These are phyloP conservation scores for Ernsta delagoae DNA, from an alignment of 2,888 invertebrate species.

Conservation along the genomic window DNA sequence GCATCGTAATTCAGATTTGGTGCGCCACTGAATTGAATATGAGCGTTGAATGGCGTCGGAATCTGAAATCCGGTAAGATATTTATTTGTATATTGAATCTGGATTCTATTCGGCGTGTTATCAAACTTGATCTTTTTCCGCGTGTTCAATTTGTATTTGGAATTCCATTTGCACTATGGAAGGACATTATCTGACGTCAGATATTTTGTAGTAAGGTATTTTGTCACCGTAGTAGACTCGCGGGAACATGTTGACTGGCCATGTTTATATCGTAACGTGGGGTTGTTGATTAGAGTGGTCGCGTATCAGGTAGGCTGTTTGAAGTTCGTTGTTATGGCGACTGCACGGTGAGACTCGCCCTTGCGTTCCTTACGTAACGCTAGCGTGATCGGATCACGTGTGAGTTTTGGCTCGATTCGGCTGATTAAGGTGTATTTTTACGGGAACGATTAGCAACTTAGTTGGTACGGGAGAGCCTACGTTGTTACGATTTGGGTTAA, in stretches of 20 bases:
- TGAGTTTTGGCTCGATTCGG: conserved; percentile 45
- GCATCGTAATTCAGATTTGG: conserved; percentile 23
- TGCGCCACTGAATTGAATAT: conserved; percentile 25
- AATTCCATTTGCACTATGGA: not conserved
- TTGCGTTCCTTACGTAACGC: conserved; percentile 51
- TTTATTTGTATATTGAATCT: conserved; percentile 35
- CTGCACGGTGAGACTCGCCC: conserved; percentile 44
- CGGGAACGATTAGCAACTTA: conserved; percentile 49
- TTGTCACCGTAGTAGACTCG: conserved; percentile 13
- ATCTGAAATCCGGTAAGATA: conserved; percentile 28
- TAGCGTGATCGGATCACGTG: conserved; percentile 56
- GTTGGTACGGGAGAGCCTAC: conserved; percentile 35
- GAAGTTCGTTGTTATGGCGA: conserved; percentile 53
- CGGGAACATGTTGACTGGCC: conserved; percentile 12
- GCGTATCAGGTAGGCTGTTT: conserved; percentile 45
- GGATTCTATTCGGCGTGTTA: too few species aligned
- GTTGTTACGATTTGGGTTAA: conserved; percentile 47
- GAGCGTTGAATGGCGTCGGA: conserved; percentile 24
- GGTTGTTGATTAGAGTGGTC: conserved; percentile 38
- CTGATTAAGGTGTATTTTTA: conserved; percentile 44
- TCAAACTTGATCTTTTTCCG: conserved; percentile 3
- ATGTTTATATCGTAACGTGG: conserved; percentile 43
- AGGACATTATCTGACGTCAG: too few species aligned
- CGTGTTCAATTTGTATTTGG: conserved; percentile 13
- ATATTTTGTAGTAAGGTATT: not conserved